Base-by-base conservation (phyloP, 2,113 vertebrate species). In the Dromas ardeola region DNA sequence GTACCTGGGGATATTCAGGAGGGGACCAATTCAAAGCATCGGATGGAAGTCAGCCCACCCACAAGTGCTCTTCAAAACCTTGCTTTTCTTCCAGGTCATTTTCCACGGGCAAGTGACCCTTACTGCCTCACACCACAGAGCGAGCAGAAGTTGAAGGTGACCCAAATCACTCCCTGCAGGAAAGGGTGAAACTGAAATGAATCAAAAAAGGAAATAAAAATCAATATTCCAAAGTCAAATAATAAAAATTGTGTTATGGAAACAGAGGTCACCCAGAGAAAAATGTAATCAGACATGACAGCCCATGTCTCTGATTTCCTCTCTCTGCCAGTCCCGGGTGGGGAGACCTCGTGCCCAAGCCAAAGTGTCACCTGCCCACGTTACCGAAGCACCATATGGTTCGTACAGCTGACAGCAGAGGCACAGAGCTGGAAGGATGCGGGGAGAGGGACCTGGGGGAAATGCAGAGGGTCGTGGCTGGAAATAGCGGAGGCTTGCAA, bases 211-310 rank as follows among this genome's bases (percentile, higher is more conserved):
- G 89, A 89, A 88, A 85, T 74, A 6, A 91, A 84, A 97, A 96
- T 95, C 97, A 71, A 94, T 96, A 88, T 86, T 87, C 96, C 95
- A 92, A 98, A 96, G 98, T 92, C 92, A 95, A 95, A 96, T 92
- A 92, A 85, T 95, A 89, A 86, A 95, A 96, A 88, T n/a, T 34
- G 36, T 49, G 63, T 86, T 72, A 94, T 19, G 47, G 85, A 90
- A 95, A 66, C 72, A 88, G 93, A 81, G 90, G 97, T 83, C 43
- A 96, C 62, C 40, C 40, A 22, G 47, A 74, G 72, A 81, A 90
- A 94, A 63, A 83, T 0, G 10, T 69, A 93, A 96, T 84, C 5
- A 20, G 83, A 69, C 0, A 0, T 72, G 92, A 88, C 88, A 95
- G 88, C 81, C 55, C 61, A 4, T 55, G 45, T 73, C 86, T 78